These are phyloP conservation scores for Ramphastos sulfuratus DNA, from an alignment of 2,113 vertebrate species.

Conservation along the genomic window DNA sequence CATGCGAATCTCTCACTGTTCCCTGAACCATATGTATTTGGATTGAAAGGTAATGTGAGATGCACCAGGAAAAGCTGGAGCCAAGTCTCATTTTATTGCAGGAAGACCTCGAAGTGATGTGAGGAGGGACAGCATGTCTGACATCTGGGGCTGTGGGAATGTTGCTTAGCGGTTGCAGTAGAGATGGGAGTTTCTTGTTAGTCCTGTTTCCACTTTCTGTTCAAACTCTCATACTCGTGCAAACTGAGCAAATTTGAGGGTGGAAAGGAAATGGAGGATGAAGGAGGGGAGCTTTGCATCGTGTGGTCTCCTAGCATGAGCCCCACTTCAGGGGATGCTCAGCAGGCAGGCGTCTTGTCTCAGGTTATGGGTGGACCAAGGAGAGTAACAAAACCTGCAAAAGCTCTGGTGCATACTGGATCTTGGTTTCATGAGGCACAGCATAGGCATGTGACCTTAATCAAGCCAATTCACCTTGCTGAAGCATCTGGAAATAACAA, in stretches of 20 bases:
- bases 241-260: not conserved
- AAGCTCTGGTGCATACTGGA: not conserved
- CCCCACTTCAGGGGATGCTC: not conserved
- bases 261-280: not conserved
- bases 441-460: not conserved
- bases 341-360: not conserved
- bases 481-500: not conserved
- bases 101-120: slow-evolving; percentile 14
- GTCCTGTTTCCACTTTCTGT: not conserved
- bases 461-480: not conserved
- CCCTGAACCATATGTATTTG: slow-evolving; percentile 52
- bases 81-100: slow-evolving; percentile 50
- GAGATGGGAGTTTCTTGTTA: not conserved
- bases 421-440: not conserved
- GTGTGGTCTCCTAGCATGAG: not conserved
- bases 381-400: not conserved
- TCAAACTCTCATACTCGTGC: not conserved
- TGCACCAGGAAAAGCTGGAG: slow-evolving; percentile 35
- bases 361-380: accelerated
- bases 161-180: not conserved
- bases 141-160: slow-evolving; percentile 10
- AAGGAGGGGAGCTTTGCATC: not conserved
- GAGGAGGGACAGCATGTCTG: not conserved
- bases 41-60: slow-evolving; percentile 63
- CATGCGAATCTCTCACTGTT: slow-evolving; percentile 28